A percentile compares a stretch with the other conserved stretches of the same genome.
Conservation (phyloP, 2,797 vertebrate species). For the Momotus momota region DNA sequence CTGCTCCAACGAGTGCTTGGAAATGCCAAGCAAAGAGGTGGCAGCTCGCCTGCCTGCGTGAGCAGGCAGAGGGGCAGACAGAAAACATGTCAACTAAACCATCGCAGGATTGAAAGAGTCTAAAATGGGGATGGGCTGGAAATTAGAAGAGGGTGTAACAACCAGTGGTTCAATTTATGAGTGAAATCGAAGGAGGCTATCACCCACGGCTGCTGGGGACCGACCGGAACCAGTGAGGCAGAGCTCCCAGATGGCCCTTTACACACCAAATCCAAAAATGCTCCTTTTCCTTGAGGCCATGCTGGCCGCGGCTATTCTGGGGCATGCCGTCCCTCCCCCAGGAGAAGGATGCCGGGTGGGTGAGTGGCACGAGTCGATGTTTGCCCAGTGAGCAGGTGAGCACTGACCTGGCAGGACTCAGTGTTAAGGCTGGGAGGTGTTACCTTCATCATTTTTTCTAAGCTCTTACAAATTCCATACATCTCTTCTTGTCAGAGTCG, state of each 20-base stretch:
- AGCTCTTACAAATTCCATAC: background rate
- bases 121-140: background rate
- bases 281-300: background rate
- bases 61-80: background rate
- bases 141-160: background rate
- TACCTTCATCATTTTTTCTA: background rate
- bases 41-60: background rate
- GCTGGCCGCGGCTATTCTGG: background rate
- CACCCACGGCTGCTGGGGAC: rapidly evolving
- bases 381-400: background rate
- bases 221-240: background rate
- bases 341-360: background rate
- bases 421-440: rapidly evolving
- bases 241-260: background rate
- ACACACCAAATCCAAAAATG: background rate
- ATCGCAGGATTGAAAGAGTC: background rate
- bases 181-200: background rate
- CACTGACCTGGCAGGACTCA: background rate
- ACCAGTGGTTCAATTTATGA: background rate
- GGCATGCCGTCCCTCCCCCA: rapidly evolving
- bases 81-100: background rate
- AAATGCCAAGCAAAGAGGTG: background rate
- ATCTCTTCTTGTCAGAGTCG: background rate
- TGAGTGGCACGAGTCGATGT: rapidly evolving
- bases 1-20: background rate